Conservation (phyloP, 2,797 vertebrate species). For the Anniella stebbinsi region DNA sequence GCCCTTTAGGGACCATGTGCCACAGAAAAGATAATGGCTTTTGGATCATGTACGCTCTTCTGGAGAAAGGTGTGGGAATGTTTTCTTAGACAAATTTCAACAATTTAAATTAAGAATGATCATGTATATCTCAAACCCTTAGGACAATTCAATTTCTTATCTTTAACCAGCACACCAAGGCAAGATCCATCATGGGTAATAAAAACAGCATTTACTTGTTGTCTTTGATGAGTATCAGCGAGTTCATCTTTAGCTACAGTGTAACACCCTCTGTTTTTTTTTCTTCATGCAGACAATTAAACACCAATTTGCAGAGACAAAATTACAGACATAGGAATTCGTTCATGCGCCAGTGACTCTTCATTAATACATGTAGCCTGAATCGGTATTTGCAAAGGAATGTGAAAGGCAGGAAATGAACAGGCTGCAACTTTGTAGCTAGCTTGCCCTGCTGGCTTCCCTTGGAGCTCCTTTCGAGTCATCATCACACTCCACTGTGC, state of each 20-base stretch:
- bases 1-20: not conserved
- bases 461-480: not conserved
- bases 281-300: conserved; percentile 52
- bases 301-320: conserved; percentile 49
- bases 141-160: conserved; percentile 33
- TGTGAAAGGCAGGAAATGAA: conserved; percentile 13
- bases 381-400: not conserved
- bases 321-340: conserved; percentile 43
- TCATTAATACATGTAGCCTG: conserved; percentile 51
- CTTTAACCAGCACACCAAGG: conserved; percentile 15
- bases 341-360: not conserved
- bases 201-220: conserved; percentile 49
- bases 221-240: conserved; percentile 46
- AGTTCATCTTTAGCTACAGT: conserved; percentile 45
- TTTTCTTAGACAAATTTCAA: conserved; percentile 11
- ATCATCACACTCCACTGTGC: not conserved
- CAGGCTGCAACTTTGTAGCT: not conserved
- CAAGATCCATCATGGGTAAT: conserved; percentile 39
- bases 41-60: not conserved
- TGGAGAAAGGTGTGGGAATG: conserved; percentile 3
- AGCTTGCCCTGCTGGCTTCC: conserved; percentile 1
- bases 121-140: not conserved
- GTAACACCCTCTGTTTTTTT: conserved; percentile 11
- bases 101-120: conserved; percentile 31
- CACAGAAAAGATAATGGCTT: conserved; percentile 6